Evolutionary conservation across 2,797 vertebrate genomes (phyloP).

Genomic region (Epinephelus malabaricus): DNA sequence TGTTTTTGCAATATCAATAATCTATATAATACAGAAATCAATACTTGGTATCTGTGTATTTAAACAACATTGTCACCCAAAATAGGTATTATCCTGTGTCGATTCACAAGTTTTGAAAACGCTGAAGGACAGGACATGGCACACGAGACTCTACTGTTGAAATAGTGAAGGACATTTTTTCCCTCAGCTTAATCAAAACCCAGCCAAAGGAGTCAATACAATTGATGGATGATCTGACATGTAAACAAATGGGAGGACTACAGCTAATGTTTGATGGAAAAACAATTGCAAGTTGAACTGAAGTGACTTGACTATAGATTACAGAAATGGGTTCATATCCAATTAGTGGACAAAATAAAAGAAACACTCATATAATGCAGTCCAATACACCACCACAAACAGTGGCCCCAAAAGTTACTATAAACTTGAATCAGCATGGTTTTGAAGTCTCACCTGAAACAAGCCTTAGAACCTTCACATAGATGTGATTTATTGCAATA

Average conservation of each 20-base stretch:
- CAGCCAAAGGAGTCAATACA: constrained; percentile 20
- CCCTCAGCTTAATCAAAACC: constrained; percentile 5
- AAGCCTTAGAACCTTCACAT: background rate
- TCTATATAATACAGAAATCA: no score
- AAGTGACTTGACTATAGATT: constrained; percentile 19
- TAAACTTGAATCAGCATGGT: background rate
- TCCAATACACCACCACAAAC: background rate
- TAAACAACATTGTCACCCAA: no score
- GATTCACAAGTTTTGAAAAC: background rate
- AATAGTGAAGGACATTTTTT: constrained; percentile 8
- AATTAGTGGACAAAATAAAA: background rate
- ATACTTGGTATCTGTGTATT: no score
- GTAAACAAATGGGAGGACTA: constrained; percentile 36
- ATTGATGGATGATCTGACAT: constrained; percentile 50
- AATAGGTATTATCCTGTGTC: no score
- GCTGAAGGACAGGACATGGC: no score
- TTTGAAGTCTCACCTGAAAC: background rate
- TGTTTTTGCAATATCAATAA: no score
- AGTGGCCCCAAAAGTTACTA: background rate
- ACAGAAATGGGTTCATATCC: background rate
- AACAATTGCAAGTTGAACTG: constrained; percentile 15
- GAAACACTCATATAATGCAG: background rate
- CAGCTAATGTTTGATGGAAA: constrained; percentile 27
- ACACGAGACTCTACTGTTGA: background rate
- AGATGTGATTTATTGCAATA: constrained; percentile 17